phyloP scores from a whole-genome alignment of 2,113 vertebrate species.

The Sylvia atricapilla region DNA sequence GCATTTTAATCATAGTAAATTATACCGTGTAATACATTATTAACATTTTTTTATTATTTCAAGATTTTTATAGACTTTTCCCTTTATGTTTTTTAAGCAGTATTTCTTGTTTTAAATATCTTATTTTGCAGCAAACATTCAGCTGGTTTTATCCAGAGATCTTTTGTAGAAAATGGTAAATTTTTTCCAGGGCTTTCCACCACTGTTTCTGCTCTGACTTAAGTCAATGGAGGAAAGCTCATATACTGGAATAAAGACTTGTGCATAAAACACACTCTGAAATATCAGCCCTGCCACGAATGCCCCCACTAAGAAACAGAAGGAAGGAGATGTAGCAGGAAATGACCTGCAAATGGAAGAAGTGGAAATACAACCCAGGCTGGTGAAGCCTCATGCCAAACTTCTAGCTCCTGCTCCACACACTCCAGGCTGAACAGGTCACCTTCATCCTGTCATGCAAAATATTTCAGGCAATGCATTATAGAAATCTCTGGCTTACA shows the following conservation, averaged over 20 bases:
- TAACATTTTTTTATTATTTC: not conserved
- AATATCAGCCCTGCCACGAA: not conserved
- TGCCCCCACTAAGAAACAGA: not conserved
- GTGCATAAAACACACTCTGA: not conserved
- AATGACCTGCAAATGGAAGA: not conserved
- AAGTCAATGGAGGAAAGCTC: not conserved
- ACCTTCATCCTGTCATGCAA: not conserved
- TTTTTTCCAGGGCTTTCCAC: not conserved
- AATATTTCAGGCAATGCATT: accelerated
- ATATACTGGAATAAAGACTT: not conserved
- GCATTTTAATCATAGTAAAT: not conserved
- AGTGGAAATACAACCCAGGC: not conserved
- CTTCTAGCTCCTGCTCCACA: not conserved
- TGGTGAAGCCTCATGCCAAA: not conserved
- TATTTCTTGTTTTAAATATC: not conserved
- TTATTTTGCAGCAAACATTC: not conserved
- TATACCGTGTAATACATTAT: not conserved
- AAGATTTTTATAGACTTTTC: not conserved
- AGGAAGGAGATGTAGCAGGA: not conserved
- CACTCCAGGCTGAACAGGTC: not conserved
- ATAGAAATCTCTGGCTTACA: not conserved
- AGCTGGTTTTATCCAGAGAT: not conserved
- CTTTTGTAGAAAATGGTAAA: not conserved
- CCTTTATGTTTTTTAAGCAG: not conserved
- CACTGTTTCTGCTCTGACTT: not conserved